A percentile compares a stretch with the other conserved stretches of the same genome.
Conservation (phyloP, 2,797 vertebrate genomes). For the Peromyscus aztecus region DNA sequence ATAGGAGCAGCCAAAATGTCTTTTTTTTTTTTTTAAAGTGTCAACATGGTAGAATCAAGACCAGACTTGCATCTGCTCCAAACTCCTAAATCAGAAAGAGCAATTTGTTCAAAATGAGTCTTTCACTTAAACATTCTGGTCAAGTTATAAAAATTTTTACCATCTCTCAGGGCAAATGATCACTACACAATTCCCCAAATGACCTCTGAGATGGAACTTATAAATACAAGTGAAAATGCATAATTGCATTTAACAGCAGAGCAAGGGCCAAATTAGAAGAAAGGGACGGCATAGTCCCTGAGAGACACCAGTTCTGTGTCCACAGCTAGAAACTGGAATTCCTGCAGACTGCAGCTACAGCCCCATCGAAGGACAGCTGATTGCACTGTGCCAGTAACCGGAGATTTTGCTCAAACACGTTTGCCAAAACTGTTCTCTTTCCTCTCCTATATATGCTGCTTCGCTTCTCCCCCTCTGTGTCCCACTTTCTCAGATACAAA, state of each 20-base stretch:
- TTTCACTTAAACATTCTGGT: constrained; percentile 39
- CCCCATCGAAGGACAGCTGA: neutral
- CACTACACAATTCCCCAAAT: neutral
- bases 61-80: neutral
- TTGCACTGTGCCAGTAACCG: neutral
- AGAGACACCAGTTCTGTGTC: neutral
- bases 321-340: neutral
- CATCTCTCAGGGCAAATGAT: constrained; percentile 20
- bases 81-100: constrained; percentile 34
- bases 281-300: neutral
- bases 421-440: constrained; percentile 39
- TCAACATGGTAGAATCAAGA: constrained; percentile 19
- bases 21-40: neutral
- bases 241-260: neutral
- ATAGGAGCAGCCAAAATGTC: neutral
- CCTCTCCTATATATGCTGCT: neutral
- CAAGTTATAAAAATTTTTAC: constrained; percentile 48
- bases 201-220: neutral
- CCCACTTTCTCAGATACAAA: constrained; percentile 9
- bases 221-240: constrained; percentile 52
- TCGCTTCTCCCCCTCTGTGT: neutral
- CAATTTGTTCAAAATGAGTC: constrained; percentile 53
- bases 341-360: neutral
- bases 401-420: neutral
- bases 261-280: neutral